phyloP scores from a whole-genome alignment of 2,888 invertebrate genomes.

The Epiblema foenella region DNA sequence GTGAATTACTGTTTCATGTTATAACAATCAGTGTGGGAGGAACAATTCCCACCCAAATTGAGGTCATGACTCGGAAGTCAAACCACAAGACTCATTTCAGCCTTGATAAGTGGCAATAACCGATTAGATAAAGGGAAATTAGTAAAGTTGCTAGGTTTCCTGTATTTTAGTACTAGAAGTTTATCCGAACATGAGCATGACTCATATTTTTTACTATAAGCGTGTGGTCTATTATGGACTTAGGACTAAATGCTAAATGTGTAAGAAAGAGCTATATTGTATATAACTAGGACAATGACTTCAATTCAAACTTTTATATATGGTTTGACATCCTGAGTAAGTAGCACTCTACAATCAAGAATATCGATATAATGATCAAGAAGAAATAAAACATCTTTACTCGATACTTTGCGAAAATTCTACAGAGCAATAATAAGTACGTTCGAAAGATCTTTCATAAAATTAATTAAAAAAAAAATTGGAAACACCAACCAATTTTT shows the following conservation, averaged over 20 bases:
- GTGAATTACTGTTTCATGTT: too few species aligned
- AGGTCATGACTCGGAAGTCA: conserved; percentile 3
- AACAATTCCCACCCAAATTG: conserved; percentile 6
- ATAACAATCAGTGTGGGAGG: conserved; percentile 8
- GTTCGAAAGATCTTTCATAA: neutral
- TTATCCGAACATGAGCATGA: neutral
- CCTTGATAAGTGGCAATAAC: conserved; percentile 20
- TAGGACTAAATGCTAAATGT: too few species aligned
- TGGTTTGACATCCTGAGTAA: neutral
- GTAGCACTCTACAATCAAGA: too few species aligned
- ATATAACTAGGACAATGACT: neutral
- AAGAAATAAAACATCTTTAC: neutral
- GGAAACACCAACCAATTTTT: neutral
- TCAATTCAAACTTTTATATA: neutral
- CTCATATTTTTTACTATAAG: too few species aligned
- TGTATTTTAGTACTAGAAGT: neutral
- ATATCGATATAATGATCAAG: too few species aligned
- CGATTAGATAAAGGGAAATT: conserved; percentile 22
- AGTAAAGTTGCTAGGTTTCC: neutral
- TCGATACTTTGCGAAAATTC: neutral
- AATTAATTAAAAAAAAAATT: neutral
- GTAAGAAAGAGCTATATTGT: too few species aligned
- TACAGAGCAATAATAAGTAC: neutral
- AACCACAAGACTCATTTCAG: conserved; percentile 11
- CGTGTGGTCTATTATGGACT: too few species aligned